Conservation (phyloP, 2,797 vertebrate species). For the Darevskia nairensis region DNA sequence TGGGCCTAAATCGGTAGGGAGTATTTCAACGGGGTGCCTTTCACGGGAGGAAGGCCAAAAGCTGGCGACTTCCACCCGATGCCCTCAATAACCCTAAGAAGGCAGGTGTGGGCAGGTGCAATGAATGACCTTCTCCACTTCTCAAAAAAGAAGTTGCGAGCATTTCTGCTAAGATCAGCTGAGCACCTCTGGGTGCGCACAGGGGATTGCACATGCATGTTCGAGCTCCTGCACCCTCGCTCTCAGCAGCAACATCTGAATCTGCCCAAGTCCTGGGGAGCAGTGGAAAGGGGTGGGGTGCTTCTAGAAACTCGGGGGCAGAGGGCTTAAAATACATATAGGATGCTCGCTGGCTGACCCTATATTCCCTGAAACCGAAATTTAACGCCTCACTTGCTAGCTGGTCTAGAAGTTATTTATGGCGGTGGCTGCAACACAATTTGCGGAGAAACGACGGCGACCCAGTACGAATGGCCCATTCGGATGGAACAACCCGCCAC, state of each 20-base stretch:
- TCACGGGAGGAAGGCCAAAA: background rate
- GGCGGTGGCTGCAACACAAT: background rate
- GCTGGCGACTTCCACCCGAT: no score
- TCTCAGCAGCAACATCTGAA: background rate
- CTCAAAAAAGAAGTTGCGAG: background rate
- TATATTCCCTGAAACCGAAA: background rate
- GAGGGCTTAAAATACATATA: background rate
- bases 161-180: background rate
- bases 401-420: no score
- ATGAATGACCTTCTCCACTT: background rate
- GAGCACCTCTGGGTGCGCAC: background rate
- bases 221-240: no score
- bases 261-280: background rate
- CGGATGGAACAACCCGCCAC: background rate
- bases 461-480: background rate
- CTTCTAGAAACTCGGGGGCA: background rate
- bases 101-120: background rate
- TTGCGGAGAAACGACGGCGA: no score
- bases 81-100: background rate
- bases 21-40: background rate
- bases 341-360: no score
- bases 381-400: background rate
- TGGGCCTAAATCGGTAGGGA: background rate
- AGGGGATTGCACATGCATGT: background rate
- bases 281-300: background rate